Conservation (phyloP, 1,140 invertebrate species). For the Ooceraea biroi region DNA sequence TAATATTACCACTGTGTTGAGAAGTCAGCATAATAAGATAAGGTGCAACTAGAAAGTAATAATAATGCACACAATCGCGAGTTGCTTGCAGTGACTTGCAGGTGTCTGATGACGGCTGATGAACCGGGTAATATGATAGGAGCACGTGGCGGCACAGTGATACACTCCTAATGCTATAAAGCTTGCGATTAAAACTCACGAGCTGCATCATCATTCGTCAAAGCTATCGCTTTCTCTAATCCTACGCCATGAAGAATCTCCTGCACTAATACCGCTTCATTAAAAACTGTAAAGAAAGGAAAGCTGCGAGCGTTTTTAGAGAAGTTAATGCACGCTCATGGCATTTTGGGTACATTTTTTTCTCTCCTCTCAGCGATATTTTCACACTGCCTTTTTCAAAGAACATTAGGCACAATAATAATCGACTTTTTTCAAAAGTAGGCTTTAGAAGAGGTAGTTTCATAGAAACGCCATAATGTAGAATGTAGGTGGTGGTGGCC, state of each 20-base stretch:
- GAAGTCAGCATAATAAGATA: constrained; percentile 45
- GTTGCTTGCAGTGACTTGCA: constrained; percentile 58
- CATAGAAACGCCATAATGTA: neutral
- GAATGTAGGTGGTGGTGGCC: too few relatives aligned
- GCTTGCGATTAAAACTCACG: neutral
- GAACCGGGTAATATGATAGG: constrained; percentile 79
- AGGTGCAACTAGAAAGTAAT: neutral
- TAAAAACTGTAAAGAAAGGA: neutral
- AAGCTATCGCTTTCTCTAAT: neutral
- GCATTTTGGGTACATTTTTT: neutral
- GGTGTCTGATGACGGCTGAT: constrained; percentile 78
- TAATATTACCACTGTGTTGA: constrained; percentile 6
- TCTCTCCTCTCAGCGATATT: too few relatives aligned
- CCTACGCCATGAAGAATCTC: neutral
- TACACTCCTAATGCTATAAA: constrained; percentile 70
- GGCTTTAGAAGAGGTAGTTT: neutral
- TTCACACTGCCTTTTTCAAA: too few relatives aligned
- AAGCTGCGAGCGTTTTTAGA: neutral
- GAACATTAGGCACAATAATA: too few relatives aligned
- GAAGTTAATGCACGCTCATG: neutral
- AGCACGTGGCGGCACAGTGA: constrained; percentile 81
- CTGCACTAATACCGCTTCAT: too few relatives aligned
- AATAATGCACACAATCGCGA: neutral
- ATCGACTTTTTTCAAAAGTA: too few relatives aligned
- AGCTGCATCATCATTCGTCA: constrained; percentile 48